Base-by-base conservation (phyloP, 2,888 invertebrate genomes). In the Eupithecia abbreviata region DNA sequence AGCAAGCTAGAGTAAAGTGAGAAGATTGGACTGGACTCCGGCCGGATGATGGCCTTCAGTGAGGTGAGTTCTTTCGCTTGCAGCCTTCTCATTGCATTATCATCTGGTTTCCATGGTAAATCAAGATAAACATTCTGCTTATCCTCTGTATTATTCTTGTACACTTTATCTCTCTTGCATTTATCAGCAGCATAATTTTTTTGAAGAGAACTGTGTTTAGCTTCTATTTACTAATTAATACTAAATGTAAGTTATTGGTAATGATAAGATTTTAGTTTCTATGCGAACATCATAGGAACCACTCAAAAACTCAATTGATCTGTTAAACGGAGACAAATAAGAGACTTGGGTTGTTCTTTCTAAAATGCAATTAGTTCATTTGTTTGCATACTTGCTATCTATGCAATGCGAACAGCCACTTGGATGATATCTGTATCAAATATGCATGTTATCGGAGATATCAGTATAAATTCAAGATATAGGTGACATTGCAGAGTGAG, bases 41-140 rank as follows among this genome's bases (percentile, higher is more conserved):
- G 95, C 93, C 94, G 91, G 96, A 96, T 95, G 90, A 97, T 97
- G 97, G 96, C 97, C 96, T 97, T 97, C 96, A 97, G 97, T 96
- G 96, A 97, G 96, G 97, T 97, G 92, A 96, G 96, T 94, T 43
- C 84, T 86, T 83, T 87, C 82, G 77, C 79, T 82, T 81, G 78
- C 80, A 78, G 81, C 82, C 81, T 82, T 81, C 49, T 68, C 70
- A 58, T 71, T 79, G 75, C 78, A 81, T 80, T 80, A 79, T 82
- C 70, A 75, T 72, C 51, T 76, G 74, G 77, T 72, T 79, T 71
- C 62, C 72, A 77, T 68, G 71, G 71, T 65, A 65, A 78, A 78
- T 72, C 71, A 18, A 67, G 42, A 72, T 72, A 62, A 79, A 77
- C 76, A 79, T 80, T 78, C 74, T 76, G 58, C 72, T 7, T 15